A percentile compares a stretch with the other conserved stretches of the same genome.
Conservation (phyloP, 2,113 vertebrate genomes). For the Perca flavescens region DNA sequence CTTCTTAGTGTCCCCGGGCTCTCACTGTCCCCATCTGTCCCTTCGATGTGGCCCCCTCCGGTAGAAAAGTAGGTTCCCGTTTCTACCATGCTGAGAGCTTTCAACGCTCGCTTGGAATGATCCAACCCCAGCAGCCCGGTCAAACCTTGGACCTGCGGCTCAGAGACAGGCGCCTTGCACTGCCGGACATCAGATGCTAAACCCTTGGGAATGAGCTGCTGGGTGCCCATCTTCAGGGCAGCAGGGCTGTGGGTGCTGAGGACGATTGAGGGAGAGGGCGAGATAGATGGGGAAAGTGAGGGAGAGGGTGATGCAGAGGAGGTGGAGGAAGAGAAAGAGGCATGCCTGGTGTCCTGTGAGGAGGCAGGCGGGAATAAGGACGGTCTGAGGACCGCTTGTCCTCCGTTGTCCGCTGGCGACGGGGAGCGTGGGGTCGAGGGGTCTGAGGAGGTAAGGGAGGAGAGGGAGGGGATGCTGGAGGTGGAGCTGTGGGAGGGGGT, state of each 20-base stretch:
- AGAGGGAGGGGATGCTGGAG: conserved; percentile 67
- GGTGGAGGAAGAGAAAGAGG: conserved; percentile 74
- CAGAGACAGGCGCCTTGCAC: conserved; percentile 65
- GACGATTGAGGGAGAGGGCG: conserved; percentile 77
- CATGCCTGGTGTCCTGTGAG: conserved; percentile 61
- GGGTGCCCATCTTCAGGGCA: conserved; percentile 90
- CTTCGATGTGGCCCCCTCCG: conserved; percentile 64
- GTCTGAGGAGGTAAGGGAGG: conserved; percentile 70
- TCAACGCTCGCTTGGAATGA: conserved; percentile 78
- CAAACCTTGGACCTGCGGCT: conserved; percentile 57
- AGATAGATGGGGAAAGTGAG: conserved; percentile 64
- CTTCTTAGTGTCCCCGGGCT: conserved; percentile 85
- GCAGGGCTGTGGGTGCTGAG: conserved; percentile 91
- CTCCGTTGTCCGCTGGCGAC: conserved; percentile 70
- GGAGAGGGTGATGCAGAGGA: conserved; percentile 71
- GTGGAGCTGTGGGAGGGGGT: conserved; percentile 76
- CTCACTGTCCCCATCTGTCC: conserved; percentile 80
- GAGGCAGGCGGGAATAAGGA: conserved; percentile 65
- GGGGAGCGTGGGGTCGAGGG: conserved; percentile 69
- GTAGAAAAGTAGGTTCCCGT: conserved; percentile 76
- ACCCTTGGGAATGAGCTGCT: conserved; percentile 92
- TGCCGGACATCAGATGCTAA: conserved; percentile 85
- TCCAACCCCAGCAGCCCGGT: conserved; percentile 80
- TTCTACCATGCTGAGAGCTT: conserved; percentile 91
- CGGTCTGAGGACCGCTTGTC: conserved; percentile 52